Evolutionary conservation across 2,113 vertebrate genomes (phyloP).

Genomic region (Dromaius novaehollandiae): DNA sequence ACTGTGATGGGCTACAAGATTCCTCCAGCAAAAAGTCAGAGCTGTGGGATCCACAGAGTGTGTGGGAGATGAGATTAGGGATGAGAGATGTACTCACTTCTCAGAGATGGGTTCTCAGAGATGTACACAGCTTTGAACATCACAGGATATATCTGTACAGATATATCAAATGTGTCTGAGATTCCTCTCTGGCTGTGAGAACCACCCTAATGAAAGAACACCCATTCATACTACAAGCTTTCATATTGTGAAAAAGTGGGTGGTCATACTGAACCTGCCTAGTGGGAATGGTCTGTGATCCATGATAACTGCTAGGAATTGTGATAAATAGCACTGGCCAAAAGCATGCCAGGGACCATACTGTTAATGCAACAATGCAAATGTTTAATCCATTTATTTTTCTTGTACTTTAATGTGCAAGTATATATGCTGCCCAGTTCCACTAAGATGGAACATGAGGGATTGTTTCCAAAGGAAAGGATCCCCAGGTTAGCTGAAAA

Average conservation of each 20-base stretch:
- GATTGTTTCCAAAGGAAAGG: not conserved
- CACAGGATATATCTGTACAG: too few relatives aligned
- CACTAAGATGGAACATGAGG: not conserved
- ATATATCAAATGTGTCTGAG: not conserved
- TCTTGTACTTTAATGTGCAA: not conserved
- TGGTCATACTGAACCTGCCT: not conserved
- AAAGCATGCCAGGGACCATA: not conserved
- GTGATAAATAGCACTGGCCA: not conserved
- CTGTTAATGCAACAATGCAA: not conserved
- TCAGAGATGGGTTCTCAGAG: not conserved
- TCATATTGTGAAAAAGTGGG: not conserved
- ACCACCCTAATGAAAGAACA: not conserved
- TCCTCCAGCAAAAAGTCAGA: not conserved
- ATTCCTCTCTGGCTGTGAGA: not conserved
- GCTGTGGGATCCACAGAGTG: not conserved
- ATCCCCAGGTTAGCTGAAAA: not conserved
- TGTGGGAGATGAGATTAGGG: not conserved
- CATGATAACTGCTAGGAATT: not conserved
- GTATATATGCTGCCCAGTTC: not conserved
- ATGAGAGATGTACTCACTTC: not conserved
- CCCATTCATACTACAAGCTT: not conserved
- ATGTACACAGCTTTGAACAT: not conserved
- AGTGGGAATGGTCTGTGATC: not conserved
- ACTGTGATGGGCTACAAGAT: not conserved
- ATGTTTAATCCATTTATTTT: not conserved